Conservation (phyloP, 2,797 vertebrate genomes). For the Heliangelus exortis region DNA sequence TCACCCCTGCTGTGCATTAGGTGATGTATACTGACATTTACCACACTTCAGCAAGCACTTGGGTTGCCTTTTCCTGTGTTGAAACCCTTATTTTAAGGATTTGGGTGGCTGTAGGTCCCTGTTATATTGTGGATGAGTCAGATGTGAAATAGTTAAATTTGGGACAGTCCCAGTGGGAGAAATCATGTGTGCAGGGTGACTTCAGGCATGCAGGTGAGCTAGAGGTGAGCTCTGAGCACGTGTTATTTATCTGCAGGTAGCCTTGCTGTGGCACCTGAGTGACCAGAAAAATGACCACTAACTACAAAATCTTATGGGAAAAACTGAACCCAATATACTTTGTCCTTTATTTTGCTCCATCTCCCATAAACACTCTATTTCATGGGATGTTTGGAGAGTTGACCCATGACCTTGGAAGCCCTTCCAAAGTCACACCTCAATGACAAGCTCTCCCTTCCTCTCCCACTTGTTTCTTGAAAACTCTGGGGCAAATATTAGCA, state of each 20-base stretch:
- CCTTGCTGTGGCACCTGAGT: not conserved
- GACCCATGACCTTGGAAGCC: not conserved
- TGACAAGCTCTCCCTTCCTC: not conserved
- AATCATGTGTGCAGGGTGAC: fast-evolving
- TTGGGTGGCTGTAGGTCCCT: not conserved
- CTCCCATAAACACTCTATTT: not conserved
- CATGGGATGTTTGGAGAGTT: not conserved
- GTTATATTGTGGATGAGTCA: not conserved
- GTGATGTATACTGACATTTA: not conserved
- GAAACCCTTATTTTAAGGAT: not conserved
- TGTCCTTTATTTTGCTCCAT: not conserved
- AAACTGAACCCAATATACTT: fast-evolving
- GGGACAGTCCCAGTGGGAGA: not conserved
- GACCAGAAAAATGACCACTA: not conserved
- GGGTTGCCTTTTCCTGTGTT: not conserved
- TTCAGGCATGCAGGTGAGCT: fast-evolving
- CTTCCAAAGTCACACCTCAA: not conserved
- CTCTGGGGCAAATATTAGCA: slow-evolving; percentile 15
- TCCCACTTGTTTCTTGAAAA: not conserved
- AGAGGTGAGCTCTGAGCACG: not conserved
- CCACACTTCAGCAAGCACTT: not conserved
- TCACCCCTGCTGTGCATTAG: not conserved
- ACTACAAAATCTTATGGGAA: not conserved
- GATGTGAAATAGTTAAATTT: not conserved
- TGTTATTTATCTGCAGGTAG: not conserved